Evolutionary conservation across 2,888 invertebrate species (phyloP).

Genomic region (Trichogramma dendrolimi): DNA sequence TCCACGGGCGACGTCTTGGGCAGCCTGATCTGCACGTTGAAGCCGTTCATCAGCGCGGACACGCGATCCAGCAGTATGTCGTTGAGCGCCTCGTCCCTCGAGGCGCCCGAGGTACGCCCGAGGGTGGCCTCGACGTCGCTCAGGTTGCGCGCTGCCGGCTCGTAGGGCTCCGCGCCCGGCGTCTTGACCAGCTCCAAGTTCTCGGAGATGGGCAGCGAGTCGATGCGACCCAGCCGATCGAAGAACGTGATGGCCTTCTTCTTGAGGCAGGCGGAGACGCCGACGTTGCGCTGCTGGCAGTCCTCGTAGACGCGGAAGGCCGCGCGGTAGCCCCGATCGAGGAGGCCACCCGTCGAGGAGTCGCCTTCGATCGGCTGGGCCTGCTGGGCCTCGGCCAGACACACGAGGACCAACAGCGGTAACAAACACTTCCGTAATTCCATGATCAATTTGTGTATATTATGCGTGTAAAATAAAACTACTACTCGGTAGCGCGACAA

Average conservation of each 20-base stretch:
- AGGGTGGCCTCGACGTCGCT: constrained; percentile 63
- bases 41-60: constrained; percentile 68
- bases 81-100: constrained; percentile 65
- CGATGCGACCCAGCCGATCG: constrained; percentile 70
- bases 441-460: constrained; percentile 1
- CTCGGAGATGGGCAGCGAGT: constrained; percentile 61
- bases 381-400: constrained; percentile 5
- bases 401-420: constrained; percentile 9
- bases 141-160: constrained; percentile 22
- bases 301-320: constrained; percentile 73
- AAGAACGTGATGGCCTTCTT: constrained; percentile 77
- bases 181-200: constrained; percentile 65
- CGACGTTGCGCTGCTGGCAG: constrained; percentile 65
- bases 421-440: constrained; percentile 23
- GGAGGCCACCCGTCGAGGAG: background rate
- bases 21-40: constrained; percentile 71
- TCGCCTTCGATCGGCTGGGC: background rate
- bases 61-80: constrained; percentile 69
- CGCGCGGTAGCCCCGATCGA: constrained; percentile 60
- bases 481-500: no score
- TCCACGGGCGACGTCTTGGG: constrained; percentile 69
- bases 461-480: no score
- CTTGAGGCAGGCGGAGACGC: constrained; percentile 71
- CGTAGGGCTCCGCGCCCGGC: constrained; percentile 46
- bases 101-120: constrained; percentile 61